Base-by-base conservation (phyloP, 2,888 invertebrate species). In the Yponomeuta cagnagella region DNA sequence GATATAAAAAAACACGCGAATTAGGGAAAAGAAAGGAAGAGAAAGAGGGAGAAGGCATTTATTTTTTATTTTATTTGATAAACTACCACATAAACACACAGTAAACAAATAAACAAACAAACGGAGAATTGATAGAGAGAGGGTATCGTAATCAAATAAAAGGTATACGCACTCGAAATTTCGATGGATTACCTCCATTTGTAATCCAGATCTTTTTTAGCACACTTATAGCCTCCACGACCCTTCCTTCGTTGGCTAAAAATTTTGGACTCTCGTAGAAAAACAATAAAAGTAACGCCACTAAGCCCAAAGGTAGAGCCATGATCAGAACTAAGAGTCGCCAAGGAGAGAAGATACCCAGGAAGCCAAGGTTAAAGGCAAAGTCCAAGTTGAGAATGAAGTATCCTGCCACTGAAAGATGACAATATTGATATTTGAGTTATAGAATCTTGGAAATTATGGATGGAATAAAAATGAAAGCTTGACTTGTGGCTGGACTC, bases 261-360 rank as follows among this genome's bases (percentile, higher is more conserved):
- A 95, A 96, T 83, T 96, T 96, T 6, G 96, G 96, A 79, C 96
- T 96, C 82, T 96, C 96, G 10, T 94, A 93, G 52, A 58, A 58
- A 75, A 93, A 91, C 75, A 93, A 89, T 31, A 95, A 86, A 65
- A 93, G 86, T 63, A 94, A 74, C 0, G 94, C 94, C 10, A 95
- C 93, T 0, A 94, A 73, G 0, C 96, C 83, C 68, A 94, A 92
- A 0, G 96, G 95, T 2, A 95, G 71, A 0, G 94, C 88, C 83
- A 93, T 90, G 23, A 93, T 74, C 12, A 89, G 74, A n/a, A 90
- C 86, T 71, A 90, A 77, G 10, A 92, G 82, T 10, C 91, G 82
- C 91, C 91, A 90, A 0, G 90, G 90, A 0, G 86, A 83, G 74
- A 80, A 84, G 63, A 89, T 82, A 63, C 89, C 82, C 68, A 88